Base-by-base conservation (phyloP, 2,888 invertebrate genomes). In the Oscheius sp. region DNA sequence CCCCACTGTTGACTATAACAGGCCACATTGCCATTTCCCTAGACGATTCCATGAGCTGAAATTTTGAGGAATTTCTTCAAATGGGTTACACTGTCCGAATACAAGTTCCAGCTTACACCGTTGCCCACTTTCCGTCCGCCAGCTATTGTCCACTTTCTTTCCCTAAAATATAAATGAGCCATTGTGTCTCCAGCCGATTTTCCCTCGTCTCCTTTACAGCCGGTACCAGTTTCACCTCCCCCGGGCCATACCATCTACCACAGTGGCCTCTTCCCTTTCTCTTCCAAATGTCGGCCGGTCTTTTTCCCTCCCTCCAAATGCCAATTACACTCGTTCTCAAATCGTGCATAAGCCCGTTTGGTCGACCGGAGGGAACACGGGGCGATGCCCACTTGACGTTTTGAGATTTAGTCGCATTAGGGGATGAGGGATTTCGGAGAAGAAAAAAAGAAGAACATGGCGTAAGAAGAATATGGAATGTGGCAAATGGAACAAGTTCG, bases 391-490 rank as follows among this genome's bases (percentile, higher is more conserved):
- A 55, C 55, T 55, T 55, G 55, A 55, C 55, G 55, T 21, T 21
- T 12, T 18, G 55, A 18, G 18, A 55, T 55, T 55, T 55, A 55
- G 55, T 55, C 55, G 55, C 55, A 55, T 55, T 55, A 55, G 23
- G 55, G 55, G 13, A 3, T 2, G 18, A 25, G 25, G 16, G 55
- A 25, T 23, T 55, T 55, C 25, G 55, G 25, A 25, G 55, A 25
- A 55, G 25, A 25, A 55, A 25, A 23, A 55, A n/a, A n/a, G n/a
- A n/a, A 25, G 13, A 84, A 83, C 83, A 21, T 83, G 69, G 2
- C 81, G 81, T 0, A 83, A 83, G 7, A 84, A 61, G 21, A n/a
- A n/a, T n/a, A 35, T 84, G 18, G 84, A 76, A 68, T 85, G 84
- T 41, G 84, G 79, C 58, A 83, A 83, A 18, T 81, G 78, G 35